phyloP scores from a whole-genome alignment of 2,888 invertebrate species.

The Andrena fulva region DNA sequence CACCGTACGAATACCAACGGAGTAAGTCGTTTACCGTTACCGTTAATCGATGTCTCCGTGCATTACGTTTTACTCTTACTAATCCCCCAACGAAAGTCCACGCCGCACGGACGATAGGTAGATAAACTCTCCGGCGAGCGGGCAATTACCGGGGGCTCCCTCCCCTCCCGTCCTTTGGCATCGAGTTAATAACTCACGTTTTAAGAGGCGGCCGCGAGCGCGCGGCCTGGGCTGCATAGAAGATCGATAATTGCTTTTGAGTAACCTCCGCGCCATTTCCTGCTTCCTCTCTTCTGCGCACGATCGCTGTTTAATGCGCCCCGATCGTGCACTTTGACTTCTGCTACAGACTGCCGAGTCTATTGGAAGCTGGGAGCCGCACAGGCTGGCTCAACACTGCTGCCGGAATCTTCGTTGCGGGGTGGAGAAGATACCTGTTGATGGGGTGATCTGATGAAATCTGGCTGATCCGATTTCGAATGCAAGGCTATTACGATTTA shows the following conservation, averaged over 20 bases:
- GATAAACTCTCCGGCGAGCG: constrained; percentile 65
- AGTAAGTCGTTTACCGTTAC: constrained; percentile 78
- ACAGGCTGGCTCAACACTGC: background rate
- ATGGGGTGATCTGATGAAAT: no score
- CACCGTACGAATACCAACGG: constrained; percentile 62
- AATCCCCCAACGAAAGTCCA: constrained; percentile 72
- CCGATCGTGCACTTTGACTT: constrained; percentile 7
- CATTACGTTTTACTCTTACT: constrained; percentile 79
- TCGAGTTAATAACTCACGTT: constrained; percentile 68
- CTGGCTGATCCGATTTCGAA: no score
- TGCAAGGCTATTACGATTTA: no score
- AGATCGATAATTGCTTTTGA: constrained; percentile 51
- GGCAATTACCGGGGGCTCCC: constrained; percentile 65
- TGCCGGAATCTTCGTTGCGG: background rate
- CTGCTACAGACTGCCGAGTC: background rate
- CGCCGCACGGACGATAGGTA: constrained; percentile 32
- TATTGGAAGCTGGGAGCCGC: background rate
- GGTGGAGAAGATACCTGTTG: no score
- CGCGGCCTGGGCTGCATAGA: constrained; percentile 6
- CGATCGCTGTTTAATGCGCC: background rate
- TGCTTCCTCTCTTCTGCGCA: background rate
- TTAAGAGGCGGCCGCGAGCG: constrained; percentile 48
- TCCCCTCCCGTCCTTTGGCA: constrained; percentile 61
- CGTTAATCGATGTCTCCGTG: constrained; percentile 78
- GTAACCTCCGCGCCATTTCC: constrained; percentile 1